Conservation (phyloP, 2,888 invertebrate species). For the Andrena camellia region DNA sequence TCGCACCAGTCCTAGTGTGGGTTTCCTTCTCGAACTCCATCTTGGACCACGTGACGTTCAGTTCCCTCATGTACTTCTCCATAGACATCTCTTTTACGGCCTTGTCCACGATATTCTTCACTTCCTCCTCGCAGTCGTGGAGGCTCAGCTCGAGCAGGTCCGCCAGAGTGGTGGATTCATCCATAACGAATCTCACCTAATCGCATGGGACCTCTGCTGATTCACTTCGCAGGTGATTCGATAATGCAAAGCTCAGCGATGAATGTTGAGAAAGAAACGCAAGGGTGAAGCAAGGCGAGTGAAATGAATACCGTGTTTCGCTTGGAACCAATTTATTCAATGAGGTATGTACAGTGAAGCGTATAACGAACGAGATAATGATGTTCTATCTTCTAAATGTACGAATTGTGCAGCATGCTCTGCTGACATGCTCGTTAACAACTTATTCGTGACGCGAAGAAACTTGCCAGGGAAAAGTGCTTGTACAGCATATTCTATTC, state of each 20-base stretch:
- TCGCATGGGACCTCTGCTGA: constrained; percentile 49
- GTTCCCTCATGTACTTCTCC: constrained; percentile 96
- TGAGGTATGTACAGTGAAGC: constrained; percentile 38
- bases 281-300: constrained; percentile 23
- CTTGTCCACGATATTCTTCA: constrained; percentile 98
- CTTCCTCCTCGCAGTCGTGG: constrained; percentile 99
- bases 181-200: constrained; percentile 97
- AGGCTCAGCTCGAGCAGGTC: constrained; percentile 96
- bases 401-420: constrained; percentile 25
- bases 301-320: constrained; percentile 17
- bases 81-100: constrained; percentile 99
- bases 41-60: constrained; percentile 95
- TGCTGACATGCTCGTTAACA: neutral
- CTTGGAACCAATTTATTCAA: constrained; percentile 59
- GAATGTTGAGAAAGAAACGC: neutral
- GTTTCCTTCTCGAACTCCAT: constrained; percentile 97
- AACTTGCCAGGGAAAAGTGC: constrained; percentile 2
- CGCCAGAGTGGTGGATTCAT: constrained; percentile 95
- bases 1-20: constrained; percentile 95
- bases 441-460: neutral
- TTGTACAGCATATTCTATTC: constrained; percentile 4
- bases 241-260: neutral
- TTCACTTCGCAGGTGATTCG: neutral
- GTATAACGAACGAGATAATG: constrained; percentile 22
- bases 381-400: neutral